Evolutionary conservation across 1,140 invertebrate species (phyloP), one percentile per base, ranked within the genome.

Genomic region (Berghia stephanieae): DNA sequence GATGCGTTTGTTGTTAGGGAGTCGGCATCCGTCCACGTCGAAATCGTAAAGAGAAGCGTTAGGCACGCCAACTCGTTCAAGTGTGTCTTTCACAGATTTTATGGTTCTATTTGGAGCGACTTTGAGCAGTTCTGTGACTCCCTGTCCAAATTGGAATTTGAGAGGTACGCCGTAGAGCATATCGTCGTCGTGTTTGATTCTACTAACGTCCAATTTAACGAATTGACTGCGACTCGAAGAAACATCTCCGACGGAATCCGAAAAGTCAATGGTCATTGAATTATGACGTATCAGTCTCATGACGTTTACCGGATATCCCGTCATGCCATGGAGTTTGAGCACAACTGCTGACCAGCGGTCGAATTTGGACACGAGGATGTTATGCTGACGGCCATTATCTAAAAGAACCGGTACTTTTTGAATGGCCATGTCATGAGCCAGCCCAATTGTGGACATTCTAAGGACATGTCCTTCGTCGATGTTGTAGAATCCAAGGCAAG

Each of bases 281-380:
- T 82, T 74, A 31, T 77, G 82, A 40, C 78, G 82, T 24, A 68
- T 24, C 24, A 88, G 67, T 52, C 80, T 43, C n/a, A 87, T 84
- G 13, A 86, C 78, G 69, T 88, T 85, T 36, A 87, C 82, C 0
- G 86, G 84, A 40, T 86, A 79, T n/a, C 83, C 82, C 10, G 82
- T 82, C 31, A 86, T 55, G 2, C 86, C 85, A 78, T 87, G 85
- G 36, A 86, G 72, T 76, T 87, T 85, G 38, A 88, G 82, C 13
- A 83, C 85, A 3, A 87, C 81, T 24, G 84, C 78, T 63, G 84
- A 84, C 85, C 86, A 88, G 24, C 83, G 66, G 76, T 87, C 86
- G 81, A 84, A 85, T 69, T 82, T 80, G 6, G 86, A 86, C 0
- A 83, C 81, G n/a, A 55, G 21, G 3, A 87, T 68, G 1, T 76